Evolutionary conservation across 2,888 invertebrate species (phyloP).

Genomic region (Tenthredo distinguenda): DNA sequence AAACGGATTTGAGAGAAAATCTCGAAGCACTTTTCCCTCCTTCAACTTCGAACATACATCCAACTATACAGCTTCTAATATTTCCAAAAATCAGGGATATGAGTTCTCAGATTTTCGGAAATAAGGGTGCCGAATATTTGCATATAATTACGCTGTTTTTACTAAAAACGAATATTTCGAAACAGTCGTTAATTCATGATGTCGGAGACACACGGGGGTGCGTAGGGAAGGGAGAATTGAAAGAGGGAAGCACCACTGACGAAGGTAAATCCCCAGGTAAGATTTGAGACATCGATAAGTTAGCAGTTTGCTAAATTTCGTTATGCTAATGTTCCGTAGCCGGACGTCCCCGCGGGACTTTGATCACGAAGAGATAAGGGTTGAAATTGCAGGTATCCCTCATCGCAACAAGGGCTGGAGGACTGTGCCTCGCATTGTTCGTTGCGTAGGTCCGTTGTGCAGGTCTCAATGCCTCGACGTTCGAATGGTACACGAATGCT

Average conservation of each 20-base stretch:
- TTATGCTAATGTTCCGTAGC: constrained; percentile 49
- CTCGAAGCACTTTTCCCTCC: neutral
- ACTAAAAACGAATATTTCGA: neutral
- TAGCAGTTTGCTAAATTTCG: constrained; percentile 13
- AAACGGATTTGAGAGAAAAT: constrained; percentile 6
- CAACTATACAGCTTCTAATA: neutral
- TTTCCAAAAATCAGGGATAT: neutral
- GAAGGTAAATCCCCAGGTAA: constrained; percentile 1
- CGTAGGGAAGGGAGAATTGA: neutral
- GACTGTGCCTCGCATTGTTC: constrained; percentile 59
- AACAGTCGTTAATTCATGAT: neutral
- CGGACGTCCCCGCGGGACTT: constrained; percentile 53
- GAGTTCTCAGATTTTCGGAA: neutral
- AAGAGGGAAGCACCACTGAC: neutral
- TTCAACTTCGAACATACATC: neutral
- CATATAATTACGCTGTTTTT: neutral
- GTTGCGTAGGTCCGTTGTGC: constrained; percentile 41
- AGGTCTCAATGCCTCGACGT: constrained; percentile 44
- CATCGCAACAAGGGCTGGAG: constrained; percentile 73
- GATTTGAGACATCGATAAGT: constrained; percentile 23
- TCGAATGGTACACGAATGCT: constrained; percentile 55
- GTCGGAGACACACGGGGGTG: neutral
- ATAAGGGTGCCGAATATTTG: neutral
- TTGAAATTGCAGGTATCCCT: constrained; percentile 74
- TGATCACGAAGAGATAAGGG: constrained; percentile 72